A percentile compares a stretch with the other conserved stretches of the same genome.
These are phyloP conservation scores for Cataglyphis livida DNA, from an alignment of 2,888 invertebrate genomes.

Conservation along the genomic window DNA sequence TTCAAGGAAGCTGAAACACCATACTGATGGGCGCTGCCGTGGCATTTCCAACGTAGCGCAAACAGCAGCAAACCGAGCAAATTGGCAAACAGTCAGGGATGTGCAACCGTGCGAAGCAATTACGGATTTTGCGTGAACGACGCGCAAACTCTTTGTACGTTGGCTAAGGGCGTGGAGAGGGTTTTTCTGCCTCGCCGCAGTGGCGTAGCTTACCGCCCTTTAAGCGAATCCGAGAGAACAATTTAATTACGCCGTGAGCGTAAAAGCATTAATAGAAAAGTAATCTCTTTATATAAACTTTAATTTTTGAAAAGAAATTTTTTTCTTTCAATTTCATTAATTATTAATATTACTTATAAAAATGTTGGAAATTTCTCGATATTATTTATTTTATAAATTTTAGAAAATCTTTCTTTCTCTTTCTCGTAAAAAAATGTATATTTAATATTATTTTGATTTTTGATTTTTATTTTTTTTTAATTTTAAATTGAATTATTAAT, in stretches of 20 bases:
- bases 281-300: neutral
- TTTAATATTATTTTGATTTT: neutral
- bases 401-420: neutral
- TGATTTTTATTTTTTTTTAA: too few species aligned
- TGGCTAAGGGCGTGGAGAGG: slow-evolving; percentile 59
- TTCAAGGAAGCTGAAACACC: slow-evolving; percentile 39
- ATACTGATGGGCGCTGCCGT: slow-evolving; percentile 21
- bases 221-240: neutral
- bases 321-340: neutral
- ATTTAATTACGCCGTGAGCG: neutral
- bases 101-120: slow-evolving; percentile 85
- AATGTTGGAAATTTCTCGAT: neutral
- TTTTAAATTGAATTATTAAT: neutral
- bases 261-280: neutral
- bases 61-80: slow-evolving; percentile 79
- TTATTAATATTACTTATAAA: neutral
- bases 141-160: slow-evolving; percentile 80
- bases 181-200: slow-evolving; percentile 56
- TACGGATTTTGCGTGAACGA: slow-evolving; percentile 81
- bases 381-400: neutral
- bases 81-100: slow-evolving; percentile 82
- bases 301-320: neutral
- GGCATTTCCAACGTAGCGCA: slow-evolving; percentile 65
- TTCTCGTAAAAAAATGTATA: neutral
- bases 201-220: slow-evolving; percentile 61